Evolutionary conservation across 2,113 vertebrate genomes (phyloP).

Genomic region (Riparia riparia): DNA sequence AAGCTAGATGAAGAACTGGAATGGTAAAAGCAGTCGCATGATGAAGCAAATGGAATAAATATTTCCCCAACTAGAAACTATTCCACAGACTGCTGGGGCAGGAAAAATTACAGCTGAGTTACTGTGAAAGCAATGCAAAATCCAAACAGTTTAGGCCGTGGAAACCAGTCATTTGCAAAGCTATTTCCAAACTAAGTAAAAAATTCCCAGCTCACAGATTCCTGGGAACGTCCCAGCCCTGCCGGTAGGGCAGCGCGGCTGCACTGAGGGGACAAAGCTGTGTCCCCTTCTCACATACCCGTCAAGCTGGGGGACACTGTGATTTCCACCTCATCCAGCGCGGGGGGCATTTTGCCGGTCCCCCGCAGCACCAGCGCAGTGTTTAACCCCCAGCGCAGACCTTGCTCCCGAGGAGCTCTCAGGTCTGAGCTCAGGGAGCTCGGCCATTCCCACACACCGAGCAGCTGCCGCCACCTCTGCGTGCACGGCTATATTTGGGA

Average conservation of each 20-base stretch:
- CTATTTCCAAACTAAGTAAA: slow-evolving; percentile 37
- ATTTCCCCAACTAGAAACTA: background rate
- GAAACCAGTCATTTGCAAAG: slow-evolving; percentile 5
- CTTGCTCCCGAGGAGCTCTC: background rate
- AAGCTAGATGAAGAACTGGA: background rate
- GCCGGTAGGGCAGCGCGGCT: fast-evolving
- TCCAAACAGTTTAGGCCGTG: slow-evolving; percentile 2
- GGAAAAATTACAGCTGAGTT: background rate
- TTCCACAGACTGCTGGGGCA: background rate
- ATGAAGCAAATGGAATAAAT: background rate
- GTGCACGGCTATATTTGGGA: slow-evolving; percentile 59
- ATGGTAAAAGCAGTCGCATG: fast-evolving
- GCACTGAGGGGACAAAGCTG: background rate
- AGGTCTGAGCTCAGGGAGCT: background rate
- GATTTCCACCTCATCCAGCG: background rate
- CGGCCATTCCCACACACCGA: fast-evolving
- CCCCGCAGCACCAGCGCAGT: fast-evolving
- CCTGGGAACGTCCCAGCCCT: background rate
- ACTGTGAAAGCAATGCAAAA: background rate
- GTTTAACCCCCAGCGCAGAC: background rate
- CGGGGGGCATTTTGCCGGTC: fast-evolving
- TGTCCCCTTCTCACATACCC: fast-evolving
- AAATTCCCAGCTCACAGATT: too few species aligned
- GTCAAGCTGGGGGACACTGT: fast-evolving
- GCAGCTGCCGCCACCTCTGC: background rate